phyloP scores from a whole-genome alignment of 1,140 invertebrate species.

The Dendroctonus valens region DNA sequence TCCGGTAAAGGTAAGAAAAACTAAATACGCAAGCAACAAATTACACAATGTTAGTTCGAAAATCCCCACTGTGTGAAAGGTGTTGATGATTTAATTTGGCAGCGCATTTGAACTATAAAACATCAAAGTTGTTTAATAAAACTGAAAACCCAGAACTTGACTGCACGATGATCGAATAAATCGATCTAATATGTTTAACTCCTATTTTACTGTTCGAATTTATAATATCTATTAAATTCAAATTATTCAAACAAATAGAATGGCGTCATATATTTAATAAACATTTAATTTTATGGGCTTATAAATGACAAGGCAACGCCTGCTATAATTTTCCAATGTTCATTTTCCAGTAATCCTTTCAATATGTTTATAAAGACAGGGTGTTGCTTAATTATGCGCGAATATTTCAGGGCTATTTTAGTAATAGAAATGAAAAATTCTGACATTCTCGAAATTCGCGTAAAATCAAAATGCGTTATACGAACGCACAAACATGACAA shows the following conservation, averaged over 20 bases:
- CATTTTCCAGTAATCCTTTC: too few species aligned
- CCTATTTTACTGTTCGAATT: constrained; percentile 2
- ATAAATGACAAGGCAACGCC: too few species aligned
- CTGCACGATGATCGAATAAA: constrained; percentile 1
- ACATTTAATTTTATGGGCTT: too few species aligned
- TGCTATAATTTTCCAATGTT: too few species aligned
- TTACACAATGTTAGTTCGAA: not conserved
- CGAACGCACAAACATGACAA: too few species aligned
- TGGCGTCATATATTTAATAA: too few species aligned
- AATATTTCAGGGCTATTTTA: too few species aligned
- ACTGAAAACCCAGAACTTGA: not conserved
- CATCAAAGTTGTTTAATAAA: constrained; percentile 4
- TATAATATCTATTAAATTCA: constrained; percentile 5
- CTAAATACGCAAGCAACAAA: not conserved
- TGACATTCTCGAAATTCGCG: too few species aligned
- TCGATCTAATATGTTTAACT: not conserved
- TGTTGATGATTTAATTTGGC: constrained; percentile 19
- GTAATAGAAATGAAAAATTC: too few species aligned
- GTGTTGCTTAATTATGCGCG: too few species aligned
- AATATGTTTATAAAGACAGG: too few species aligned
- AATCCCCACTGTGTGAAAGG: not conserved
- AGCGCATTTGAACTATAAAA: constrained; percentile 5
- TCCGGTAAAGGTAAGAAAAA: constrained; percentile 66
- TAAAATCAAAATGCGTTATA: too few species aligned
- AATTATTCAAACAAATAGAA: constrained; percentile 6